Conservation (phyloP, 2,888 invertebrate species). For the Chymomyza caudatula region DNA sequence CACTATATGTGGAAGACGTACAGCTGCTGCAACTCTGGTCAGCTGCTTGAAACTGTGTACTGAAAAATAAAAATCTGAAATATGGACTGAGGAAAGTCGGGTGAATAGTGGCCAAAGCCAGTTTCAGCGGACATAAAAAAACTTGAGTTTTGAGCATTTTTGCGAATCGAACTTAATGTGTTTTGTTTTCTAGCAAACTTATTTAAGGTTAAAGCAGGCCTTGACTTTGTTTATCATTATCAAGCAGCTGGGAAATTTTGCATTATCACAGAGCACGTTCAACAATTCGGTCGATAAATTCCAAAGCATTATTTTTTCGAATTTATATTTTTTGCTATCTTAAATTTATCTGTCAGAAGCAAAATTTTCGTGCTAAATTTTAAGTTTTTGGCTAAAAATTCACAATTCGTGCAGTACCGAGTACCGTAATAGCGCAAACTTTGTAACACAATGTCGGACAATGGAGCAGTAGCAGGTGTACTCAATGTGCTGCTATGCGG, state of each 20-base stretch:
- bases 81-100: too few relatives aligned
- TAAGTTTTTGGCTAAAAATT: not conserved
- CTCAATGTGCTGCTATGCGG: constrained; percentile 57
- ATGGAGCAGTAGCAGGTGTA: constrained; percentile 18
- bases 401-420: too few relatives aligned
- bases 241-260: not conserved
- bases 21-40: too few relatives aligned
- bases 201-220: not conserved
- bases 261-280: constrained; percentile 40
- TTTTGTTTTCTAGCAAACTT: not conserved
- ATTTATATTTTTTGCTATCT: not conserved
- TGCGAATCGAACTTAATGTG: not conserved
- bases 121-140: too few relatives aligned
- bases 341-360: not conserved
- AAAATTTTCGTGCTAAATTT: not conserved
- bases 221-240: not conserved
- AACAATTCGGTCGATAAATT: constrained; percentile 46
- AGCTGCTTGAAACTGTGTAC: too few relatives aligned
- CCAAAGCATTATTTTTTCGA: not conserved
- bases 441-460: constrained; percentile 46
- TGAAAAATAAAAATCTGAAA: too few relatives aligned
- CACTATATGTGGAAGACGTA: too few relatives aligned
- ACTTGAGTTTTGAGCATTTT: not conserved
- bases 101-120: too few relatives aligned
- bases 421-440: too few relatives aligned